Percentiles rank a stretch among this genome's conserved stretches.
phyloP scores from a whole-genome alignment of 2,797 vertebrate species.

The Artibeus lituratus region DNA sequence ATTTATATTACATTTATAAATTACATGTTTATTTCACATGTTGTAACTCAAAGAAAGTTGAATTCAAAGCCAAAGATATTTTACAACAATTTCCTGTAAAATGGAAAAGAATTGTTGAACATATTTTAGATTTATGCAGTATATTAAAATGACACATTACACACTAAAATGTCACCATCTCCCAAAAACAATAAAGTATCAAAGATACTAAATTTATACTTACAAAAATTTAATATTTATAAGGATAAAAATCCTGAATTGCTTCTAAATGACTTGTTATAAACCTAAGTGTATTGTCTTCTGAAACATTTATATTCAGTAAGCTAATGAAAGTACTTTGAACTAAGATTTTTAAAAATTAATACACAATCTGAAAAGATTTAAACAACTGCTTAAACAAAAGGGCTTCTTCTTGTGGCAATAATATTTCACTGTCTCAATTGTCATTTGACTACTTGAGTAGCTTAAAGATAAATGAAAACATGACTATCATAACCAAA shows the following conservation, averaged over 20 bases:
- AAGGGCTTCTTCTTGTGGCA: background rate
- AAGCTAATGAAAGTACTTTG: background rate
- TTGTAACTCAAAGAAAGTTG: background rate
- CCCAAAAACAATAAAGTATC: background rate
- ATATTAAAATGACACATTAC: background rate
- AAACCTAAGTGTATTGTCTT: background rate
- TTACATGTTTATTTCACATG: background rate
- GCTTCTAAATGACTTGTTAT: background rate
- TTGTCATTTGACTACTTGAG: background rate
- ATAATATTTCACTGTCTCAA: background rate
- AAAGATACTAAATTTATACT: background rate
- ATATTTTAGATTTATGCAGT: background rate
- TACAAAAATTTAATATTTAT: background rate
- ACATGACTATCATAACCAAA: background rate
- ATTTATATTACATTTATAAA: background rate
- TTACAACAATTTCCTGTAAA: background rate
- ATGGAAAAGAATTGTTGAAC: background rate
- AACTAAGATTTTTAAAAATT: background rate
- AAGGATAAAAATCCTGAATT: background rate
- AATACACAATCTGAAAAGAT: background rate
- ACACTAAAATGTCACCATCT: background rate
- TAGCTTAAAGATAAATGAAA: background rate
- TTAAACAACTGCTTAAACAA: background rate
- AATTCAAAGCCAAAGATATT: background rate
- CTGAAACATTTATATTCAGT: background rate